Base-by-base conservation (phyloP, 2,888 invertebrate genomes). In the Deroplatys truncata region DNA sequence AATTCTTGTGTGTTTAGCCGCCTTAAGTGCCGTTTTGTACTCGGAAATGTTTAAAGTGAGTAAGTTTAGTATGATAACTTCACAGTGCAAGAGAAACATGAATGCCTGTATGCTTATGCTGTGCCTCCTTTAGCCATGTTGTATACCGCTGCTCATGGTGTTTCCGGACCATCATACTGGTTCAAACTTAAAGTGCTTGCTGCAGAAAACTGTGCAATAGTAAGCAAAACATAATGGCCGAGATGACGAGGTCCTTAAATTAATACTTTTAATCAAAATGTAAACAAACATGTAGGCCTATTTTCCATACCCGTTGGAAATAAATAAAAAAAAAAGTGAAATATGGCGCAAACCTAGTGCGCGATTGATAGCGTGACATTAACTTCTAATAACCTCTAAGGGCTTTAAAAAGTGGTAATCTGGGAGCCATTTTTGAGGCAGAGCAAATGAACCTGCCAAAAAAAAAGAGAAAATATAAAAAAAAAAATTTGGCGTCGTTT, bases 61-160 rank as follows among this genome's bases (percentile, higher is more conserved):
- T 20, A 72, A 72, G 56, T 72, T 72, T 72, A 72, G 56, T 72
- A 72, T 56, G 56, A 56, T 72, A 72, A 72, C 56, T 72, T 72
- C 56, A 72, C 56, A 72, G 56, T 72, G 56, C 56, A 25, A 72
- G 56, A 72, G 25, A 72, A 72, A 72, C 56, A 72, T 72, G 56
- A 72, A 72, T 72, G 56, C 56, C 56, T 72, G 56, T 72, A 72
- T 72, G 56, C 56, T 72, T 72, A 72, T 72, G 56, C 56, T 85
- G 85, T 85, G 43, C 85, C 84, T 85, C 84, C 84, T 85, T 25
- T 85, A 85, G 84, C 84, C 49, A 85, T 85, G 85, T 85, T 85
- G 56, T 72, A 72, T 72, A 72, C 16, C 56, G 56, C 56, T 72
- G 56, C 56, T 72, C 56, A 72, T 72, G 56, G 56, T 72, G 56